phyloP scores from a whole-genome alignment of 2,113 vertebrate genomes.

The Patagioenas fasciata region DNA sequence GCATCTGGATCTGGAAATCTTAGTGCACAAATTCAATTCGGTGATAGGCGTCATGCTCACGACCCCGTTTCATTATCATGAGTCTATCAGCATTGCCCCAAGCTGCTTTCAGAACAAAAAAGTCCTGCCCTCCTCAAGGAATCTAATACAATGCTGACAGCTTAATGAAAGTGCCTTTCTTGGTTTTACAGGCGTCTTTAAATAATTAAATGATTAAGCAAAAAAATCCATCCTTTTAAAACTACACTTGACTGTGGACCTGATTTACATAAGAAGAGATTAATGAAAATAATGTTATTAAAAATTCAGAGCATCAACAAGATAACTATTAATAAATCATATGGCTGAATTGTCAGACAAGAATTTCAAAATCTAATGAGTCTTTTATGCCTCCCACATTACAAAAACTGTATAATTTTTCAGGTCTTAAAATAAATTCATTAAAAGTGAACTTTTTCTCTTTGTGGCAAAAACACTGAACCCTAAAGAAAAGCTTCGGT shows the following conservation, averaged over 20 bases:
- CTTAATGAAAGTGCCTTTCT: constrained; percentile 69
- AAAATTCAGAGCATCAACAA: constrained; percentile 76
- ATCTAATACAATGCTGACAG: constrained; percentile 66
- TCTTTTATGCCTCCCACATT: constrained; percentile 69
- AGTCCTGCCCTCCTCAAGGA: constrained; percentile 63
- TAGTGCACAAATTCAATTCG: constrained; percentile 1
- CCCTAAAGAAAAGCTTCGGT: constrained; percentile 52
- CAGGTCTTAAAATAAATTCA: constrained; percentile 59
- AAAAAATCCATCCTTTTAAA: constrained; percentile 68
- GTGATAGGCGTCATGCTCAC: constrained; percentile 34
- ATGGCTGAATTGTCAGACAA: constrained; percentile 74
- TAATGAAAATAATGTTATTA: constrained; percentile 76
- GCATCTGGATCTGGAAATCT: constrained; percentile 37
- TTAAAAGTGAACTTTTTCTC: constrained; percentile 66
- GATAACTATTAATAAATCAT: constrained; percentile 77
- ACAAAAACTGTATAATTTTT: constrained; percentile 67
- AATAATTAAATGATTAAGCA: constrained; percentile 72
- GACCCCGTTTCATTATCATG: constrained; percentile 62
- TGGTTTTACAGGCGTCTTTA: constrained; percentile 64
- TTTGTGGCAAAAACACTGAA: constrained; percentile 61
- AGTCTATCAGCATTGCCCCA: constrained; percentile 62
- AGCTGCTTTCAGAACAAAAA: constrained; percentile 65
- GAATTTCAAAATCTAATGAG: constrained; percentile 73
- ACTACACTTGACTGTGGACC: constrained; percentile 65
- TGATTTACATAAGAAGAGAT: constrained; percentile 73